A percentile compares a stretch with the other conserved stretches of the same genome.
Evolutionary conservation across 2,113 vertebrate genomes (phyloP).

Genomic region (Cebus imitator): DNA sequence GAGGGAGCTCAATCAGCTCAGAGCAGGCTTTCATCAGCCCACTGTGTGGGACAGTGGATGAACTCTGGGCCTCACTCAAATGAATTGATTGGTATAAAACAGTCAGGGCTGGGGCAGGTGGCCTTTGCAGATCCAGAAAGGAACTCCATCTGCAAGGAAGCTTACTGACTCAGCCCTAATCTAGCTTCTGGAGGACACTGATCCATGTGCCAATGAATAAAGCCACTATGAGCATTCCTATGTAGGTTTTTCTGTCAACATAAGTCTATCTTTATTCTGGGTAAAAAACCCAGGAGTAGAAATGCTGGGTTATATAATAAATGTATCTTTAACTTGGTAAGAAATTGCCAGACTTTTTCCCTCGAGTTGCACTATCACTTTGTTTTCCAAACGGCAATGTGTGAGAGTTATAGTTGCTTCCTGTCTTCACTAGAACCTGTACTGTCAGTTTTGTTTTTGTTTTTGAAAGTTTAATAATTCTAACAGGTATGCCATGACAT

Average conservation of each 20-base stretch:
- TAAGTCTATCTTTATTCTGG: not conserved
- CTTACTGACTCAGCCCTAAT: not conserved
- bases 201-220: not conserved
- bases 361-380: not conserved
- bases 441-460: not conserved
- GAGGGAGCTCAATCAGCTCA: not conserved
- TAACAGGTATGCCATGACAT: not conserved
- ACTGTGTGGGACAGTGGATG: not conserved
- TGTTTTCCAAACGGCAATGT: not conserved
- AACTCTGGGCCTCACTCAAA: not conserved
- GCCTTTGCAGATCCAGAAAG: not conserved
- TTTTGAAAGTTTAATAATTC: constrained; percentile 11
- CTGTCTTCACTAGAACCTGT: not conserved
- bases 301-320: not conserved
- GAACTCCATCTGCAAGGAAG: not conserved
- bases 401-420: not conserved
- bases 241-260: not conserved
- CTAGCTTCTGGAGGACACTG: not conserved
- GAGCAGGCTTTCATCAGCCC: not conserved
- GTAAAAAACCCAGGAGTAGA: not conserved
- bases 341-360: not conserved
- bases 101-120: not conserved
- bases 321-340: not conserved
- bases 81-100: not conserved
- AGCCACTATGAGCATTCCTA: not conserved